Evolutionary conservation across 2,113 vertebrate genomes (phyloP).

Genomic region (Mastomys natalensis): DNA sequence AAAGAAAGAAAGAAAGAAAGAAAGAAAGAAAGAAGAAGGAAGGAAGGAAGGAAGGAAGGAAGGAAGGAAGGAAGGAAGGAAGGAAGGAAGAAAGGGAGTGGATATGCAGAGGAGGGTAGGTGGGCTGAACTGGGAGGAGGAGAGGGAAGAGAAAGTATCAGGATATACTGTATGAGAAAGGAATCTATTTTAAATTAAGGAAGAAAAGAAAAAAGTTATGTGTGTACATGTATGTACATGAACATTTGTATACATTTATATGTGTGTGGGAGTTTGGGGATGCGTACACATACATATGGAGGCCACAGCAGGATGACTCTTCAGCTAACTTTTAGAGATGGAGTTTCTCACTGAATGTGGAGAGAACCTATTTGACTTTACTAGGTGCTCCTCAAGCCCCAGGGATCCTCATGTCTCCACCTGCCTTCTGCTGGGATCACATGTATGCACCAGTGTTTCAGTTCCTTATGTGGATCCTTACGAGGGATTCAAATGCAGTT

Average conservation of each 20-base stretch:
- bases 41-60: too few relatives aligned
- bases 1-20: too few relatives aligned
- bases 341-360: background rate
- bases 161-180: background rate
- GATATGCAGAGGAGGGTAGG: background rate
- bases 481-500: background rate
- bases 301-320: background rate
- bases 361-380: background rate
- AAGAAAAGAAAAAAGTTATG: background rate
- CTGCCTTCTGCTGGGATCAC: background rate
- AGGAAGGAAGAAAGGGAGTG: background rate
- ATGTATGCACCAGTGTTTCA: background rate
- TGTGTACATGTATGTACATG: background rate
- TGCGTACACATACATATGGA: background rate
- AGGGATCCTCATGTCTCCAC: background rate
- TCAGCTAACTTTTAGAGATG: background rate
- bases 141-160: background rate
- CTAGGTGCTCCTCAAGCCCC: background rate
- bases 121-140: background rate
- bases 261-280: background rate
- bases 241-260: background rate
- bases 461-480: background rate
- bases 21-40: too few relatives aligned
- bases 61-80: too few relatives aligned
- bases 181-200: background rate